Conservation (phyloP, 1,140 invertebrate genomes). For the Drosophila lowei region DNA sequence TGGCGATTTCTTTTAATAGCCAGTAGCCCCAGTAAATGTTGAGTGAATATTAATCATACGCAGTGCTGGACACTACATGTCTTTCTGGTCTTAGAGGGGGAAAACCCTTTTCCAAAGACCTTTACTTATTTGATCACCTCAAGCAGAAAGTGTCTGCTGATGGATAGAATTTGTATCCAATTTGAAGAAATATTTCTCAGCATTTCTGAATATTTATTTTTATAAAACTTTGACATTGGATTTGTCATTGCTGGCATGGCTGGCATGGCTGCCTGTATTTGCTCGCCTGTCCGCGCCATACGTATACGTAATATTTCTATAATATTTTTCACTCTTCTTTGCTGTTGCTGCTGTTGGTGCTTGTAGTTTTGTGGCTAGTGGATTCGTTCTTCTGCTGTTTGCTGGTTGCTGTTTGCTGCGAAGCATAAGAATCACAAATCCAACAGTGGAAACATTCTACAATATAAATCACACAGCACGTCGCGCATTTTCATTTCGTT, state of each 20-base stretch:
- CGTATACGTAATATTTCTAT: slow-evolving; percentile 76
- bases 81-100: background rate
- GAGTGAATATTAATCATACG: slow-evolving; percentile 45
- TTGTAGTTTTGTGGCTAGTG: too few relatives aligned
- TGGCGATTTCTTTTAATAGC: slow-evolving; percentile 57
- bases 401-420: slow-evolving; percentile 3
- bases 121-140: background rate
- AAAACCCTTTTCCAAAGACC: background rate
- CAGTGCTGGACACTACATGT: background rate
- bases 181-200: slow-evolving; percentile 27
- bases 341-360: background rate
- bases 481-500: slow-evolving; percentile 25
- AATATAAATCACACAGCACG: slow-evolving; percentile 7
- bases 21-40: background rate
- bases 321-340: slow-evolving; percentile 30
- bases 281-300: slow-evolving; percentile 42
- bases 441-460: slow-evolving; percentile 5
- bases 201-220: slow-evolving; percentile 77
- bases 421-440: slow-evolving; percentile 39
- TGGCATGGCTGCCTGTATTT: slow-evolving; percentile 27
- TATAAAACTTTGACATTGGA: slow-evolving; percentile 82
- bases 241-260: slow-evolving; percentile 73
- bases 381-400: slow-evolving; percentile 8
- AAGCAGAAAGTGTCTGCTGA: background rate
- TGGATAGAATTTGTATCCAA: slow-evolving; percentile 8